Evolutionary conservation across 30 jellyfish, hydroid and myxozoan genomes (phyloP), one percentile per base, ranked within the genome.

Genomic region (Aurelia coerulea): DNA sequence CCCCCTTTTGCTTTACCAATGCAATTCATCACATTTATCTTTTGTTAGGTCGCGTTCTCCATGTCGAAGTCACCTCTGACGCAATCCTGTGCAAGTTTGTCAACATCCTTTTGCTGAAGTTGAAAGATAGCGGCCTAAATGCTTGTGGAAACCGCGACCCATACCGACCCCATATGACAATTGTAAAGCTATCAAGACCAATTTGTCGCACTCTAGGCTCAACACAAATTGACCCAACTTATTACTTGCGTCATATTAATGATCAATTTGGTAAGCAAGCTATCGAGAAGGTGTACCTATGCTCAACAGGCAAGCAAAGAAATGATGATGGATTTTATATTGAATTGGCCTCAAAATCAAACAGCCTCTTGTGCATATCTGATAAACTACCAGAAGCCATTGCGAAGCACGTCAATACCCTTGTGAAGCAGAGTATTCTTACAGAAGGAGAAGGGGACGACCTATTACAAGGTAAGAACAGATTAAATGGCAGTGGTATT

Each of bases 281-380:
- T 0, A 74, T 95, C 64, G 69, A 83, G 50, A 81, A 75, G 29
- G 49, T 95, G 39, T 72, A 52, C 35, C 75, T 95, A 1, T 95
- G 99, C 62, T 90, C 96, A 35, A 95, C 99, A 49, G 88, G 97
- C 37, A 87, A 90, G 72, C 93, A 71, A 31, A 76, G 99, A 53
- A 96, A 92, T 29, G 87, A 67, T 23, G 90, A 89, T 63, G 97
- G 96, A 10, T 95, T 95, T 82, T 95, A 95, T 78, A 88, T 78
- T 58, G 81, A 84, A n/a, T 52, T 76, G 42, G 91, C 91, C n/a
- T 56, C 74, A 16, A 68, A 77, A 10, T 42, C 70, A 7, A 92
- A 87, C 68, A 64, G 81, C 23, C 80, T 92, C 17, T 69, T 87
- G 50, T 85, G 90, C 62, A 52, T 92, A 35, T 92, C 98, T 2